These are phyloP conservation scores for Rhinophrynus dorsalis DNA, from an alignment of 2,797 vertebrate genomes.

Conservation along the genomic window DNA sequence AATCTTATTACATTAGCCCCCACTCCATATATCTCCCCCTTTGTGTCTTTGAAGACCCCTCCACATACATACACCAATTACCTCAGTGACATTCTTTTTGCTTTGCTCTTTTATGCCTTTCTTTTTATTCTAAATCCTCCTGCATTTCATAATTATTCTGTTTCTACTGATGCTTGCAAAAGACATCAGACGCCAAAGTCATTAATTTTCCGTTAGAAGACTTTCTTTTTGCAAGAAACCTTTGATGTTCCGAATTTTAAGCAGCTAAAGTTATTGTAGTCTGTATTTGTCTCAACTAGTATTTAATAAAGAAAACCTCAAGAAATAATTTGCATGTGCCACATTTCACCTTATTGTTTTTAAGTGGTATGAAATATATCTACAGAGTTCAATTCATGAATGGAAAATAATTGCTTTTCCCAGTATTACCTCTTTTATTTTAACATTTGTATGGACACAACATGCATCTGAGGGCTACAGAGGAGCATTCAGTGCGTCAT, in stretches of 20 bases:
- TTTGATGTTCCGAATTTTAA: slow-evolving; percentile 46
- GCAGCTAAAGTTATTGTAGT: slow-evolving; percentile 42
- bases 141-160: slow-evolving; percentile 46
- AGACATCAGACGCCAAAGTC: slow-evolving; percentile 43
- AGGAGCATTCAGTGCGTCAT: neutral
- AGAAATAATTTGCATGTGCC: slow-evolving; percentile 42
- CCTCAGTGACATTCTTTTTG: slow-evolving; percentile 9
- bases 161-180: slow-evolving; percentile 41
- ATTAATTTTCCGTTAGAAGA: slow-evolving; percentile 48
- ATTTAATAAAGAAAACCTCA: slow-evolving; percentile 34
- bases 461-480: neutral
- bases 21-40: no score
- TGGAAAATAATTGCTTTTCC: slow-evolving; percentile 24
- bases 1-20: no score
- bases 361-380: slow-evolving; percentile 27
- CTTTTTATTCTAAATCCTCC: slow-evolving; percentile 31
- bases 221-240: slow-evolving; percentile 30
- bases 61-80: neutral
- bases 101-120: slow-evolving; percentile 21
- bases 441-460: neutral
- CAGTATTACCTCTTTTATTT: slow-evolving; percentile 8
- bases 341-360: slow-evolving; percentile 35
- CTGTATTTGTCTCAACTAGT: slow-evolving; percentile 29
- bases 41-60: no score
- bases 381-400: slow-evolving; percentile 12